Base-by-base conservation (phyloP, 2,797 vertebrate genomes). In the Microctenopoma steveboyesi region DNA sequence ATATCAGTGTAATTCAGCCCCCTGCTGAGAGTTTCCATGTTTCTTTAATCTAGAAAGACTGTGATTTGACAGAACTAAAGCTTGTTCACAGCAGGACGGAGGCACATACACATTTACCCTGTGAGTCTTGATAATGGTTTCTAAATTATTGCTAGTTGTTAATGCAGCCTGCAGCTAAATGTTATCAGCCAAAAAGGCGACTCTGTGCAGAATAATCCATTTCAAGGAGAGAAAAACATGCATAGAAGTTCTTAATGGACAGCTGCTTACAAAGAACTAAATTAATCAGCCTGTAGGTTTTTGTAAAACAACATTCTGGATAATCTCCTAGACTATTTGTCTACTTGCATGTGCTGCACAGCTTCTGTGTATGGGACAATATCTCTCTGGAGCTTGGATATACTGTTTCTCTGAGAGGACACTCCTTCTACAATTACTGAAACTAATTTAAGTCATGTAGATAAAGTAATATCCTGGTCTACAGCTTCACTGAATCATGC, bases 401-500 rank as follows among this genome's bases (percentile, higher is more conserved):
- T 69, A 64, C 7, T 35, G 33, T 35, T 8, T 68, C 63, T 81
- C 55, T 63, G 56, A 71, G 56, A 85, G 25, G 73, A 74, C 65
- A 78, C 15, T 33, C 47, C 56, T 60, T 76, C 55, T 3, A 9
- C 71, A 76, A 85, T 86, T 64, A 56, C 42, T 70, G 33, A 48
- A 65, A 68, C 62, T 71, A 66, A 69, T 80, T 79, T n/a, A 78
- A 68, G 61, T 78, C 6, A 33, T 16, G 7, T 55, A 72, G 62
- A 72, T 78, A 33, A 72, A 84, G 82, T 60, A 64, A 73, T 71
- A 75, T 59, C n/a, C 63, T 40, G 69, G 62, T 74, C 56, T 43
- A 71, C 52, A 76, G 78, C 61, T 30, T 60, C 33, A 61, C 33
- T 63, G 65, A 79, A 55, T n/a, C 49, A 81, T 71, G 64, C 61